Evolutionary conservation across 2,797 vertebrate genomes (phyloP), one percentile per base, ranked within the genome.

Genomic region (Hybognathus amarus): DNA sequence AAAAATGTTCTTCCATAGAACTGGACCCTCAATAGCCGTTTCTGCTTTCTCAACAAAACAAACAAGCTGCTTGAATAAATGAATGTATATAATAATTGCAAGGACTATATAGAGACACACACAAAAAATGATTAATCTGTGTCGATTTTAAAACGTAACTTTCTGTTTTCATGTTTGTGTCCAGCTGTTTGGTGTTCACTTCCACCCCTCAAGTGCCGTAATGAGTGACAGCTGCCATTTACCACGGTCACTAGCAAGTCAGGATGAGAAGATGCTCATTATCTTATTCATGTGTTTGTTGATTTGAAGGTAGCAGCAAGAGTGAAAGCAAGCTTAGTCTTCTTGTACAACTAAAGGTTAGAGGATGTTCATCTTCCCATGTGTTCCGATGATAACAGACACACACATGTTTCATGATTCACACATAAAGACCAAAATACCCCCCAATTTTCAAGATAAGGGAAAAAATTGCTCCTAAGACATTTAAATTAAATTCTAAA

Each of bases 1-100:
- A 90, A 92, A 92, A 88, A 85, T 77, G 20, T 68, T 76, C 50
- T 67, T 15, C 18, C 27, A 11, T 59, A 52, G 42, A 82, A 75
- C 90, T 87, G 27, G 67, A 82, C 83, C 87, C 86, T 88, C 87
- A 88, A 93, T 91, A 89, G 89, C 85, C 87, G 88, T 84, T 89
- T 90, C n/a, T 89, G 83, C n/a, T 59, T 79, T 79, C 77, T 87
- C 66, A 59, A 82, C 69, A 63, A 71, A 70, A 52, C 64, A 69
- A 79, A 87, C 61, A 79, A 50, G 77, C n/a, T 12, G 12, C 63
- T 36, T 38, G 79, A 56, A 30, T 79, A 83, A 79, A 82, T 81
- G 79, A 80, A 79, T 56, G 79, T 20, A 74, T 61, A 64, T n/a
- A 40, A 22, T 52, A 75, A 40, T n/a, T 50, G 20, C 73, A 74